phyloP scores from a whole-genome alignment of 2,113 vertebrate genomes.

The Zootoca vivipara region DNA sequence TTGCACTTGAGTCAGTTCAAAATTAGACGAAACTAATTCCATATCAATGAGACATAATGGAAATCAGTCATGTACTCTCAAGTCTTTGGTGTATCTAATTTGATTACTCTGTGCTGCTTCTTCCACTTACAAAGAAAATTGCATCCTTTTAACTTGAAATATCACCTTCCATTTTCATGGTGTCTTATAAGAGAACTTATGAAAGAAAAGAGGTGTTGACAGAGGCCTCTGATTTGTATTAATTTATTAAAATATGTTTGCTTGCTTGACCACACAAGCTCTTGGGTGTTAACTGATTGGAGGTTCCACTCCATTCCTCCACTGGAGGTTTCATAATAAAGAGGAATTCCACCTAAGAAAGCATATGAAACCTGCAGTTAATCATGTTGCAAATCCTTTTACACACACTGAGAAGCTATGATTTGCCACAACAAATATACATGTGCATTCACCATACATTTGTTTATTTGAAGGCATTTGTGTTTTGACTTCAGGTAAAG shows the following conservation, averaged over 20 bases:
- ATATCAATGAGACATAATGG: conserved; percentile 12
- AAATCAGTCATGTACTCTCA: conserved; percentile 27
- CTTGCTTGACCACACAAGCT: background rate
- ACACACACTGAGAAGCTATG: background rate
- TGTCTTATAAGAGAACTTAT: background rate
- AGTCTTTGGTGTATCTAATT: conserved; percentile 10
- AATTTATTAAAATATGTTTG: background rate
- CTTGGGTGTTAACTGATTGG: background rate
- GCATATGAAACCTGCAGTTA: background rate
- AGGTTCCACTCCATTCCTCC: too few relatives aligned
- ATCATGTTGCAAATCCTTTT: background rate
- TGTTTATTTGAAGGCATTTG: background rate
- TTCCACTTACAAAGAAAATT: conserved; percentile 42
- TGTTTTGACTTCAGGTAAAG: background rate
- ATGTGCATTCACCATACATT: too few relatives aligned
- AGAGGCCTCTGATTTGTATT: background rate
- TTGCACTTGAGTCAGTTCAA: background rate
- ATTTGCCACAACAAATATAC: background rate
- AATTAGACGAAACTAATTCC: conserved; percentile 32
- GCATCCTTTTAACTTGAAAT: conserved; percentile 17
- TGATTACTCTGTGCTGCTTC: conserved; percentile 28
- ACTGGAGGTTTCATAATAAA: background rate
- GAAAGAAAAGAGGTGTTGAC: background rate
- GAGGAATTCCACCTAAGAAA: background rate
- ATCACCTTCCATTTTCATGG: background rate